These are phyloP conservation scores for Erethizon dorsatum DNA, from an alignment of 2,797 vertebrate species.

Conservation along the genomic window DNA sequence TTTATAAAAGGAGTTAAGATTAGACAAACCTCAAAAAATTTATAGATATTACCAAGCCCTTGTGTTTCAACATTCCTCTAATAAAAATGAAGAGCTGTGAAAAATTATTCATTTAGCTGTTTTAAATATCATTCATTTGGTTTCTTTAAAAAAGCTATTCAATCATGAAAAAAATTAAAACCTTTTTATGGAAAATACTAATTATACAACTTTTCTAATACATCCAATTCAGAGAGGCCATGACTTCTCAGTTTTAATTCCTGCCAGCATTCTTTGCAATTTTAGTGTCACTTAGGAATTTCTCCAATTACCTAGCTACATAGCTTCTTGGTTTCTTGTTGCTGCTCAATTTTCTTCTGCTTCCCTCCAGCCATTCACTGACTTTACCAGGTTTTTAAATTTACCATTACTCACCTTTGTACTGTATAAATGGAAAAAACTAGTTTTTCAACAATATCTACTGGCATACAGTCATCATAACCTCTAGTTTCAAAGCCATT, in stretches of 20 bases:
- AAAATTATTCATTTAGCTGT: not conserved
- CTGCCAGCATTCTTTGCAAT: not conserved
- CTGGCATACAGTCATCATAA: not conserved
- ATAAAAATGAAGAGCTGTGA: not conserved
- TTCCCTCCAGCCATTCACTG: not conserved
- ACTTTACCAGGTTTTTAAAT: not conserved
- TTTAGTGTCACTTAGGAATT: not conserved
- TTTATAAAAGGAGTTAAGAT: not conserved
- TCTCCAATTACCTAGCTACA: not conserved
- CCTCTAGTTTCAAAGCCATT: not conserved
- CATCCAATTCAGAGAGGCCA: not conserved
- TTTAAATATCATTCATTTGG: not conserved
- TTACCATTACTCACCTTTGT: not conserved
- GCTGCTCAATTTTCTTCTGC: not conserved
- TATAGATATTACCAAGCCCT: not conserved
- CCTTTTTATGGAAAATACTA: not conserved
- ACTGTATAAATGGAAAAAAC: not conserved
- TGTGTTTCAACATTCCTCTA: not conserved
- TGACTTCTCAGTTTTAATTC: slow-evolving; percentile 26
- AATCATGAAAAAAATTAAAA: slow-evolving; percentile 37
- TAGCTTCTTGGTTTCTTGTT: not conserved
- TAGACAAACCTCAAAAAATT: not conserved
- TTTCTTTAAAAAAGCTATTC: not conserved
- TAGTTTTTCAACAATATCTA: not conserved
- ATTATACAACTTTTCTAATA: slow-evolving; percentile 8